These are phyloP conservation scores for Urosaurus nigricauda DNA, from an alignment of 2,797 vertebrate genomes.

Conservation along the genomic window DNA sequence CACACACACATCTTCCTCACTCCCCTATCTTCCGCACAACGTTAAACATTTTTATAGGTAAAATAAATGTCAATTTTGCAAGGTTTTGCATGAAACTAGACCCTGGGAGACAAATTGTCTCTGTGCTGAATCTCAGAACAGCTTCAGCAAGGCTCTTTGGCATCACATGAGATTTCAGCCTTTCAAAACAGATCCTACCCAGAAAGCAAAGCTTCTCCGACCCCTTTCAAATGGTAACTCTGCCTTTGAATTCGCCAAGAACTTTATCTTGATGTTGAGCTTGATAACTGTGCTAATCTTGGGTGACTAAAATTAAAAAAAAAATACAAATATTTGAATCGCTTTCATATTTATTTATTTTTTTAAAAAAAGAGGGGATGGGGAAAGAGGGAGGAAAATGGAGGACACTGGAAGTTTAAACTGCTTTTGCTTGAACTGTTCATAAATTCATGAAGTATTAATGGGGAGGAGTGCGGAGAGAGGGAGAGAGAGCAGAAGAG, in stretches of 20 bases:
- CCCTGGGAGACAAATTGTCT: constrained; percentile 86
- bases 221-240: constrained; percentile 86
- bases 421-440: constrained; percentile 80
- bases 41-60: constrained; percentile 85
- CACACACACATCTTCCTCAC: not conserved
- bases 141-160: constrained; percentile 71
- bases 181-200: constrained; percentile 82
- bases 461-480: constrained; percentile 70
- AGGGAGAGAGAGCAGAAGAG: not conserved
- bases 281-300: constrained; percentile 79
- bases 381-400: constrained; percentile 19
- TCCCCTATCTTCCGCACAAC: constrained; percentile 47
- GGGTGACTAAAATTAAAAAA: constrained; percentile 71
- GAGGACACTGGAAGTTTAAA: constrained; percentile 54
- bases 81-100: constrained; percentile 84
- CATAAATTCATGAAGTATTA: constrained; percentile 85
- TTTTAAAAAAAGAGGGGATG: not conserved
- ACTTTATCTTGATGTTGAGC: constrained; percentile 81
- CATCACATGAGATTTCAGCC: constrained; percentile 83
- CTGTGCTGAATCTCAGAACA: constrained; percentile 78
- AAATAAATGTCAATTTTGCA: constrained; percentile 94
- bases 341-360: constrained; percentile 74
- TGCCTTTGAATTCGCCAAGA: constrained; percentile 78
- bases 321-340: constrained; percentile 78
- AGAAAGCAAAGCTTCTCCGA: constrained; percentile 78